phyloP scores from a whole-genome alignment of 2,888 invertebrate genomes.

The Stramonita haemastoma region DNA sequence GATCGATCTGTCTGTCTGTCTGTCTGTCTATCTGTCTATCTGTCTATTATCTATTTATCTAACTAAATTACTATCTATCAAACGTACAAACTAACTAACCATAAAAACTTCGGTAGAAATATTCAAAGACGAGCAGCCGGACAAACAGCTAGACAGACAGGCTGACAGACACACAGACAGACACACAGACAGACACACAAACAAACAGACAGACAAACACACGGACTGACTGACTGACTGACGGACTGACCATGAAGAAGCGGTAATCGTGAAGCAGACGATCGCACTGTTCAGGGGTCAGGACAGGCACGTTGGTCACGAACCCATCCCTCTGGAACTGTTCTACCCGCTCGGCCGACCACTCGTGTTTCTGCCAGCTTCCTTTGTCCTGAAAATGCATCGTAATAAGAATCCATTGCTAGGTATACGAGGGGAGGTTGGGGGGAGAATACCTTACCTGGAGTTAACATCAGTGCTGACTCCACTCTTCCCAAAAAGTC shows the following conservation, averaged over 20 bases:
- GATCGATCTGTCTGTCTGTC: no score
- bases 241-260: conserved; percentile 60
- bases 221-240: neutral
- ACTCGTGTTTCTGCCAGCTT: neutral
- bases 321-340: conserved; percentile 70
- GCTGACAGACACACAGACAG: neutral
- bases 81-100: neutral
- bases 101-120: neutral
- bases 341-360: conserved; percentile 57
- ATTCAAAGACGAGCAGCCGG: neutral
- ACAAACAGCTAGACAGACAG: neutral
- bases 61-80: neutral
- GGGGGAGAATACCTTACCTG: no score
- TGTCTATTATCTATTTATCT: neutral
- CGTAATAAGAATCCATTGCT: no score
- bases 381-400: neutral
- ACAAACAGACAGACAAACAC: neutral
- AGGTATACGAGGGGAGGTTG: no score
- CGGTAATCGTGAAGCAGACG: conserved; percentile 67
- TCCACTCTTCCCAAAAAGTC: no score
- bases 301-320: conserved; percentile 66
- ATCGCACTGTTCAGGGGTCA: conserved; percentile 70
- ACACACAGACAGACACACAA: neutral
- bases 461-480: no score
- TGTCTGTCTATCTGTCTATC: no score